These are phyloP conservation scores for Leucopsar rothschildi DNA, from an alignment of 2,113 vertebrate genomes.

Conservation along the genomic window DNA sequence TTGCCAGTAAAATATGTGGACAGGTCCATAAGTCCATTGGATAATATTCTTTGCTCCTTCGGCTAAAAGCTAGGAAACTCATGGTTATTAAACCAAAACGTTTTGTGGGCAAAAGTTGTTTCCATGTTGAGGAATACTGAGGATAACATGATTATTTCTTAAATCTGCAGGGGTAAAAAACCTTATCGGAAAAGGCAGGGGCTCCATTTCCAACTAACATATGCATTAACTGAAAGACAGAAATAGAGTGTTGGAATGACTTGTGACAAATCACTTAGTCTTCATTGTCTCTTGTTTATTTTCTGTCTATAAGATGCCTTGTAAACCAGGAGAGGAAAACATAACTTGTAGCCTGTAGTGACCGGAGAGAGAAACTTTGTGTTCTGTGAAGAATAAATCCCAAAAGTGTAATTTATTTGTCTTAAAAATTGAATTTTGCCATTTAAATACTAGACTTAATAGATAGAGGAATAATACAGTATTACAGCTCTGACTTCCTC, in stretches of 20 bases:
- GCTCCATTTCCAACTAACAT: background rate
- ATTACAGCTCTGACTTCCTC: background rate
- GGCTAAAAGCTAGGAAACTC: background rate
- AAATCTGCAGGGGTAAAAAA: background rate
- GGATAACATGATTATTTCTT: background rate
- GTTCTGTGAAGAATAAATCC: background rate
- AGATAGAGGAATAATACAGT: background rate
- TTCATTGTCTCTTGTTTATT: background rate
- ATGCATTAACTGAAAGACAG: background rate
- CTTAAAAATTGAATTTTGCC: background rate
- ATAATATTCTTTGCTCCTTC: background rate
- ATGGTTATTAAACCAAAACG: background rate
- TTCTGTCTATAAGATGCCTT: background rate
- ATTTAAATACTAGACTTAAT: background rate
- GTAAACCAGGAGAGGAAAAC: background rate
- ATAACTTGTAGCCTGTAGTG: background rate
- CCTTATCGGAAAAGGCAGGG: background rate
- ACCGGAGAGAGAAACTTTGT: background rate
- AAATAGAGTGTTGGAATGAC: background rate
- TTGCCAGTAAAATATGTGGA: background rate
- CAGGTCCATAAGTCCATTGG: accelerated
- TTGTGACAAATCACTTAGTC: background rate
- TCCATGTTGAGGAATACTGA: background rate
- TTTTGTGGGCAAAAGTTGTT: background rate
- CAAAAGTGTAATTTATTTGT: background rate